Evolutionary conservation across 2,888 invertebrate genomes (phyloP).

Genomic region (Pristionchus maxplancki): DNA sequence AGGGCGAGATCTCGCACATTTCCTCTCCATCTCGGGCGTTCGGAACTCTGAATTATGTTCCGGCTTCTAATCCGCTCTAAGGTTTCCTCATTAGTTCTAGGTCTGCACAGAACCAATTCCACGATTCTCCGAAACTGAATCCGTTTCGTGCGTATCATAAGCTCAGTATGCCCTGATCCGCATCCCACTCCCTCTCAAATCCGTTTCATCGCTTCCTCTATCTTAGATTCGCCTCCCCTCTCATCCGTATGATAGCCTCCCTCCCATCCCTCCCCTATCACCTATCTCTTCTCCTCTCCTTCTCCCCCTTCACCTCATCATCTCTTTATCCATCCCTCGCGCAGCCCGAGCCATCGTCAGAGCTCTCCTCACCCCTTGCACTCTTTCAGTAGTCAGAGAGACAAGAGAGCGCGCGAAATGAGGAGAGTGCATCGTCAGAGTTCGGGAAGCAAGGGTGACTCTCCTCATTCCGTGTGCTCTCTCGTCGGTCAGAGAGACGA

Average conservation of each 20-base stretch:
- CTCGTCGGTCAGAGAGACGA: too few species aligned
- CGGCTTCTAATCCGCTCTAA: not conserved
- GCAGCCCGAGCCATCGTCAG: too few species aligned
- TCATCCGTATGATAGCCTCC: not conserved
- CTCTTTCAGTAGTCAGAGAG: not conserved
- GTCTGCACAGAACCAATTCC: not conserved
- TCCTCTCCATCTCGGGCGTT: not conserved
- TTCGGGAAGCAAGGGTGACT: too few species aligned
- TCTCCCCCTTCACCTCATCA: too few species aligned
- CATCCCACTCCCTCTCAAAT: not conserved
- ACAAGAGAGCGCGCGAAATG: too few species aligned
- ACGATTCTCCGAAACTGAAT: too few species aligned
- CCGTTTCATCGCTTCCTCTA: not conserved
- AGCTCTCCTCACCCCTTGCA: not conserved
- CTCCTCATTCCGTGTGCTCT: too few species aligned
- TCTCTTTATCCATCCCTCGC: too few species aligned
- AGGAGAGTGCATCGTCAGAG: too few species aligned
- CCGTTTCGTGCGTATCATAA: too few species aligned
- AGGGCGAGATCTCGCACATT: not conserved
- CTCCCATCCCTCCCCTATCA: not conserved
- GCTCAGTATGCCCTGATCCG: too few species aligned
- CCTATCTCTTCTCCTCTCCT: not conserved
- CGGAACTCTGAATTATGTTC: not conserved
- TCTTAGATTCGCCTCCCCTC: too few species aligned
- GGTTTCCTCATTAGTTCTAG: not conserved